Base-by-base conservation (phyloP, 2,113 vertebrate genomes). In the Sander lucioperca region DNA sequence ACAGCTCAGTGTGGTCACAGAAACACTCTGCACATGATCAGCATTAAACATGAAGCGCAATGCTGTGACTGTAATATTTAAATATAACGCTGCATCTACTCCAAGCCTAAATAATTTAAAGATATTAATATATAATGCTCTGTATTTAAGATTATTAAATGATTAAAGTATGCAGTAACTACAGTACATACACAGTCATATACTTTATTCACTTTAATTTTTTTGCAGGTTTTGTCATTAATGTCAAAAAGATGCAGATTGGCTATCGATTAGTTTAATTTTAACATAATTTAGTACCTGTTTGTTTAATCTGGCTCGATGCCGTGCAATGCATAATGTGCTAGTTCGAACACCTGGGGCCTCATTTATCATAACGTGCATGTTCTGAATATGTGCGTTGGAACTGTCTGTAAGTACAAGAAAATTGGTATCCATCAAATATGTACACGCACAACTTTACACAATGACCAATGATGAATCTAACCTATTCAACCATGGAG, bases 131-230 rank as follows among this genome's bases (percentile, higher is more conserved):
- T 65, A 14, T 66, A 36, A 86, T 61, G 6, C 7, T 47, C 12
- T 77, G 87, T 74, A 83, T 81, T 57, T 79, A 78, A 72, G 27
- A n/a, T 51, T 53, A 65, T 47, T 73, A 33, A 85, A 79, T 85
- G 36, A 59, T 65, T 76, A 14, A 86, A 19, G 51, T 16, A 74
- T 83, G 68, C 25, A 74, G 15, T 36, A 23, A 39, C 21, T 58
- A 36, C 36, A 63, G 2, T 47, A 18, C 18, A 68, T 7, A 77
- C 14, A n/a, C 39, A 36, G 14, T 56, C 10, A n/a, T 18, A 13
- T 18, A 27, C 45, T 53, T 36, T 47, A 69, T 16, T 56, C 33
- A 23, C n/a, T 45, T 73, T 56, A 30, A 65, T 65, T 64, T 15
- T 50, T 75, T 33, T 27, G 50, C 50, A 45, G 51, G 45, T 77